phyloP scores from a whole-genome alignment of 2,888 invertebrate species.

The Stenodera caucasica region DNA sequence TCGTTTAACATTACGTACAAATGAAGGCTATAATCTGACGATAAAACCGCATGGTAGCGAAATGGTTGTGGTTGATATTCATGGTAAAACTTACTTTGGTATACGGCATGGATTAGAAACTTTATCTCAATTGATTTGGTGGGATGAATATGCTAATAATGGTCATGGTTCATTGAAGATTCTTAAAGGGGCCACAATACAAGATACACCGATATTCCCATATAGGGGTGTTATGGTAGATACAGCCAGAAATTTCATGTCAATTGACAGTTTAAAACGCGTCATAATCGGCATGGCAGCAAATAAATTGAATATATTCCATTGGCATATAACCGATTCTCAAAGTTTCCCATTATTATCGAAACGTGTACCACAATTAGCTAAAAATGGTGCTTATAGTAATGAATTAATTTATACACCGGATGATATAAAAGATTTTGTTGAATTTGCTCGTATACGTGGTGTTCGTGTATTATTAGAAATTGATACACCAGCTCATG shows the following conservation, averaged over 20 bases:
- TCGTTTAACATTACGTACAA: constrained; percentile 66
- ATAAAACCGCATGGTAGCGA: constrained; percentile 56
- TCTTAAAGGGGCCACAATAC: constrained; percentile 66
- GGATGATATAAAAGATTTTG: constrained; percentile 71
- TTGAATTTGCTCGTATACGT: constrained; percentile 75
- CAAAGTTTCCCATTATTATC: constrained; percentile 90
- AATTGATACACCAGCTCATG: constrained; percentile 89
- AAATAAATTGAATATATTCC: constrained; percentile 88
- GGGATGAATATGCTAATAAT: constrained; percentile 64
- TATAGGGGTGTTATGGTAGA: constrained; percentile 90
- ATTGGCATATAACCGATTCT: constrained; percentile 91
- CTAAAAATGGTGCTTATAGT: constrained; percentile 83
- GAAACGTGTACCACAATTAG: constrained; percentile 73
- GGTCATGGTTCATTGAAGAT: constrained; percentile 64
- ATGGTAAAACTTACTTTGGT: constrained; percentile 72
- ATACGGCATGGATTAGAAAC: constrained; percentile 79
- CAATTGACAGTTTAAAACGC: constrained; percentile 69
- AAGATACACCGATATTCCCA: constrained; percentile 76
- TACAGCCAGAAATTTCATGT: constrained; percentile 87
- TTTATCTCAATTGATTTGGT: constrained; percentile 78
- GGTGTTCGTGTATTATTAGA: constrained; percentile 88
- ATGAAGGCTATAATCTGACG: constrained; percentile 74
- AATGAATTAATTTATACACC: constrained; percentile 69
- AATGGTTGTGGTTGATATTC: constrained; percentile 62
- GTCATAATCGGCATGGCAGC: constrained; percentile 87